A percentile compares a stretch with the other conserved stretches of the same genome.
Evolutionary conservation across 2,113 vertebrate species (phyloP).

Genomic region (Tyrannus savana): DNA sequence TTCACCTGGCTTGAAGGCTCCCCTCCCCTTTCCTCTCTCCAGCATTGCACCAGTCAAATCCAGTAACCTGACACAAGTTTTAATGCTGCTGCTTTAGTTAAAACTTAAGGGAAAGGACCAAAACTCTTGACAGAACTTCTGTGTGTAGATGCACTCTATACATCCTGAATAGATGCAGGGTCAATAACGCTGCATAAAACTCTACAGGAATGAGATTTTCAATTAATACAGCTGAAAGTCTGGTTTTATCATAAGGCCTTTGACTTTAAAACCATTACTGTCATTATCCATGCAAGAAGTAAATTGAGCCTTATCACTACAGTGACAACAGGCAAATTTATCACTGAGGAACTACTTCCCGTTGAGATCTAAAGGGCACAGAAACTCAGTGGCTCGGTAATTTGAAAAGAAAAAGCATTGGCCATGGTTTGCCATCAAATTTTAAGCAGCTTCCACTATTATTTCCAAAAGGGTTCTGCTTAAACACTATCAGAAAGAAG

Average conservation of each 20-base stretch:
- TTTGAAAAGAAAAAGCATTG: background rate
- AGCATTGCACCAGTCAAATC: background rate
- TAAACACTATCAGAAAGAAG: background rate
- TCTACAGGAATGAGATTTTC: background rate
- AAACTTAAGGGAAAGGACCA: background rate
- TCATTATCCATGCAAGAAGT: background rate
- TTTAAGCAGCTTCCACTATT: background rate
- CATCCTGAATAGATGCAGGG: accelerated
- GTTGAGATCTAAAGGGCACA: background rate
- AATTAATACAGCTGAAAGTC: background rate
- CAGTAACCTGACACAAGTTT: background rate
- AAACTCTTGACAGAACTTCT: background rate
- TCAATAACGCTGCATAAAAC: background rate
- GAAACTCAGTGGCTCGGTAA: background rate
- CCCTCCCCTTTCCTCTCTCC: background rate
- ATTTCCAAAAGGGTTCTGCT: background rate
- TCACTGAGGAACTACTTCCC: background rate
- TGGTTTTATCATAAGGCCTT: background rate
- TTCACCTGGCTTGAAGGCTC: background rate
- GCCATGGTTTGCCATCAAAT: background rate
- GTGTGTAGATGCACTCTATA: background rate
- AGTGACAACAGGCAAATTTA: background rate
- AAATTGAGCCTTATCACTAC: background rate
- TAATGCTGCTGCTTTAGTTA: background rate
- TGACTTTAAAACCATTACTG: background rate